phyloP scores from a whole-genome alignment of 2,113 vertebrate genomes.

The Columba livia region DNA sequence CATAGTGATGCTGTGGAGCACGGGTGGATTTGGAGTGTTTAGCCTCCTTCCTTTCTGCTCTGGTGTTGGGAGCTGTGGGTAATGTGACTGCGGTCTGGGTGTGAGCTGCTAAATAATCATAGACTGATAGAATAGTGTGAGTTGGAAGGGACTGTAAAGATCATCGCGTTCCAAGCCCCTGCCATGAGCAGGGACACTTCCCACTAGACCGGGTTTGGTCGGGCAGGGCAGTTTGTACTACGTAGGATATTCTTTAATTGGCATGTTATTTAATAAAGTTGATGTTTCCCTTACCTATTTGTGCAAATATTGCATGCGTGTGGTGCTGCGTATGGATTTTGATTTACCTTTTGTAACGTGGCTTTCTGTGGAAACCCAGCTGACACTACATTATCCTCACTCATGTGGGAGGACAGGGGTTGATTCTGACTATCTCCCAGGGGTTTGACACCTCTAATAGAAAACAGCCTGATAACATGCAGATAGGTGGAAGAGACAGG shows the following conservation, averaged over 20 bases:
- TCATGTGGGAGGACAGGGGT: rapidly evolving
- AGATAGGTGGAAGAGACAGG: background rate
- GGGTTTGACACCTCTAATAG: rapidly evolving
- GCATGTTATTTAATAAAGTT: background rate
- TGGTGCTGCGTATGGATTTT: rapidly evolving
- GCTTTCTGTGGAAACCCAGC: background rate
- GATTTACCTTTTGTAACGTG: background rate
- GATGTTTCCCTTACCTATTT: background rate
- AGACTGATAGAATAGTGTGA: no score
- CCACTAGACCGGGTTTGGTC: no score
- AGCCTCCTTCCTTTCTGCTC: background rate
- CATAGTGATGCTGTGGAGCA: rapidly evolving
- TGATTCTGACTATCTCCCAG: background rate
- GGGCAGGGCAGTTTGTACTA: background rate
- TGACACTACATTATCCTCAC: rapidly evolving
- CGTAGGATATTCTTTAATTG: background rate
- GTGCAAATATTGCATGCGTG: background rate
- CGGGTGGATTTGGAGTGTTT: background rate
- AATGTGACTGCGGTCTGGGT: background rate
- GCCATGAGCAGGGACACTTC: no score
- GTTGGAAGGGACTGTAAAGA: no score
- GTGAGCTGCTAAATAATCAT: background rate
- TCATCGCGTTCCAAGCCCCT: no score
- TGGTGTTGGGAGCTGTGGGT: background rate
- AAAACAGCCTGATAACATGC: background rate